Evolutionary conservation across 2,888 invertebrate species (phyloP).

Genomic region (Diarsia brunnea): DNA sequence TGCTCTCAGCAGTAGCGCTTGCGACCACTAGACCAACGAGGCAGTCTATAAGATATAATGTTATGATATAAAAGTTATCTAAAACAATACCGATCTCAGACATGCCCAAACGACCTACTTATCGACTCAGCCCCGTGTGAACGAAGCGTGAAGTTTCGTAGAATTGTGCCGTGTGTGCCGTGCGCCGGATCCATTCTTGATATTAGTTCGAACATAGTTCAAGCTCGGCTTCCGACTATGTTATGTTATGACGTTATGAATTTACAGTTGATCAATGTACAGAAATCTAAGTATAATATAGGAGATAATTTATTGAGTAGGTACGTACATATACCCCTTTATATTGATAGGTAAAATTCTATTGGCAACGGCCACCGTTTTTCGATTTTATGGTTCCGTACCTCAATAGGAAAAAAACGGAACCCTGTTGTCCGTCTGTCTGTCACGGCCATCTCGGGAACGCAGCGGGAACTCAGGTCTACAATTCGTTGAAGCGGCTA

Average conservation of each 20-base stretch:
- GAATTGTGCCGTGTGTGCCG: background rate
- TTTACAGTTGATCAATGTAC: background rate
- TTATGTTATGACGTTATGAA: no score
- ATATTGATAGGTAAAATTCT: background rate
- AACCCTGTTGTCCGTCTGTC: no score
- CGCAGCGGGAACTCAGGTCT: no score
- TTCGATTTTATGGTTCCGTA: background rate
- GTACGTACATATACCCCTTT: background rate
- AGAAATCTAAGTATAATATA: background rate
- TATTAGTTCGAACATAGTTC: constrained; percentile 22
- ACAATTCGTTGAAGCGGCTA: no score
- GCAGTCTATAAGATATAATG: no score
- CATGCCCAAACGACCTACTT: constrained; percentile 4
- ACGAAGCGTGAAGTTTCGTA: constrained; percentile 20
- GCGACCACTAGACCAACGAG: no score
- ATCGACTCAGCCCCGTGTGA: background rate
- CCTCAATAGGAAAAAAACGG: no score
- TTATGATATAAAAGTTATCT: background rate
- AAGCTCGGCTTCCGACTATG: background rate
- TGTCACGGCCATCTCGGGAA: no score
- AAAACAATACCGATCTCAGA: constrained; percentile 1
- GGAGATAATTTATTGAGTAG: background rate
- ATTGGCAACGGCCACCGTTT: background rate
- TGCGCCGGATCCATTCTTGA: constrained; percentile 14
- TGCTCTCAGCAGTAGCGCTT: no score